A percentile compares a stretch with the other conserved stretches of the same genome.
These are phyloP conservation scores for Machaerirhynchus nigripectus DNA, from an alignment of 2,113 vertebrate genomes.

Conservation along the genomic window DNA sequence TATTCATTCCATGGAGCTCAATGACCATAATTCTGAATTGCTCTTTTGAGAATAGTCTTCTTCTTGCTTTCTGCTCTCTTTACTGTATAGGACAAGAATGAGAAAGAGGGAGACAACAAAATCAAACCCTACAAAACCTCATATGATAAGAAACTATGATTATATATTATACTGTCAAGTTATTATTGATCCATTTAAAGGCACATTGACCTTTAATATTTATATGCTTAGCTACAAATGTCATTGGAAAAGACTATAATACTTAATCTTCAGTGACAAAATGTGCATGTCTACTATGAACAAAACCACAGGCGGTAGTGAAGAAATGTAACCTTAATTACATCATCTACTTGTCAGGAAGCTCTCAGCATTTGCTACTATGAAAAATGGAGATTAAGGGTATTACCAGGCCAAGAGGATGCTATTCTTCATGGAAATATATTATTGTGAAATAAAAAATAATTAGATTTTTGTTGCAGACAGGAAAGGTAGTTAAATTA, in stretches of 20 bases:
- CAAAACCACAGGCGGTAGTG: neutral
- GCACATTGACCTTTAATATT: conserved; percentile 43
- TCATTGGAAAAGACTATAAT: conserved; percentile 10
- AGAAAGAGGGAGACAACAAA: neutral
- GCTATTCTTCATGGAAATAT: neutral
- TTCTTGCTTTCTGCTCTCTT: neutral
- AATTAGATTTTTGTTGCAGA: neutral
- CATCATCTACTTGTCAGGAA: conserved; percentile 2
- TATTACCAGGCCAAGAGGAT: neutral
- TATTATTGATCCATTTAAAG: conserved; percentile 41
- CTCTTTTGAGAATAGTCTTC: neutral
- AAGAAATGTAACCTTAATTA: conserved; percentile 24
- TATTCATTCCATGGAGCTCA: neutral
- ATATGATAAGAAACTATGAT: neutral
- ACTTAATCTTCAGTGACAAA: conserved; percentile 35
- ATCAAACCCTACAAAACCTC: neutral
- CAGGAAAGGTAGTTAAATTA: neutral
- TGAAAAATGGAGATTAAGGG: conserved; percentile 3
- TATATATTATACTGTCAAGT: neutral
- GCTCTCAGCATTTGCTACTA: neutral
- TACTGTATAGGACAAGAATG: neutral
- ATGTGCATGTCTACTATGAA: neutral
- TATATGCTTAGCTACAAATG: conserved; percentile 40
- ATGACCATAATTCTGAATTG: rapidly evolving
- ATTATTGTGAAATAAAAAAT: conserved; percentile 19